Base-by-base conservation (phyloP, 2,888 invertebrate genomes). In the Scaptomyza polygonia region DNA sequence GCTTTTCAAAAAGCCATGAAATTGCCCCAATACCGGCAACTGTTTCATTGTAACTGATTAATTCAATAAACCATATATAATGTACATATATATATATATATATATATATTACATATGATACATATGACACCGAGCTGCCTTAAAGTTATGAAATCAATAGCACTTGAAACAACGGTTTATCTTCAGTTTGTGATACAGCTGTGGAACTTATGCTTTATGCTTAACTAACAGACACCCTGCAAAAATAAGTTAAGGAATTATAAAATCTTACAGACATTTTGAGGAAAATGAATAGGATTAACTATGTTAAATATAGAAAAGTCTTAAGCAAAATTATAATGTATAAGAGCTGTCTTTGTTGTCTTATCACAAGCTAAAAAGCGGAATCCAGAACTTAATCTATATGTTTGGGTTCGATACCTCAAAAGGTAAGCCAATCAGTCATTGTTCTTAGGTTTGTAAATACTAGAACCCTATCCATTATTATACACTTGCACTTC, bases 31-130 rank as follows among this genome's bases (percentile, higher is more conserved):
- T 36, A 30, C 4, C 34, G 16, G 6, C 29, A 34, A 63, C 72
- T 57, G 49, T 73, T 72, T 63, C 34, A 32, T 14, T 16, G 21
- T 39, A 69, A 40, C 57, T 55, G 63, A 55, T 72, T 58, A 49
- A 44, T 52, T 34, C 57, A 57, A 54, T 43, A 32, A 45, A 42
- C 14, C 1, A 7, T 36, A 36, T 36, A 34, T 6, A 34, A 7
- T 36, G 14, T 36, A 34, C 5, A 34, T n/a, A 5, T 29, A 29
- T 32, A 5, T n/a, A n/a, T 32, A n/a, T n/a, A n/a, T n/a, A 34
- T 6, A 34, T n/a, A 5, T 29, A 29, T 32, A 5, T n/a, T n/a
- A n/a, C n/a, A n/a, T 32, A n/a, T 34, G 34, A 6, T 34, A 14
- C 7, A 12, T 8, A 25, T 18, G 51, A 51, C 44, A 36, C 12